A percentile compares a stretch with the other conserved stretches of the same genome.
Conservation (phyloP, 2,888 invertebrate genomes). For the Lepetodrilus schrolli region DNA sequence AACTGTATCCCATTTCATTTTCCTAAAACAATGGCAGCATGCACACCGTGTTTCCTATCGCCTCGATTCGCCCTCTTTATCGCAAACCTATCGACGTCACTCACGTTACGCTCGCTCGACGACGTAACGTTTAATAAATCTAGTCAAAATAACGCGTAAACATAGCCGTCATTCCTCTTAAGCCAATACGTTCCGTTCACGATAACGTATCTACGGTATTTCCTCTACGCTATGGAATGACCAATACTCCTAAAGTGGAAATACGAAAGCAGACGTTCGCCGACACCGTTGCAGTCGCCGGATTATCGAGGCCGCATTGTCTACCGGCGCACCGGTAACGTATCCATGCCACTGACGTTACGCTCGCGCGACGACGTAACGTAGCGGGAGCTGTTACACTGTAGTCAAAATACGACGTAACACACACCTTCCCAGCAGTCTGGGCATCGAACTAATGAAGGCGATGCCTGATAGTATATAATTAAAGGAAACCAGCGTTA, state of each 20-base stretch:
- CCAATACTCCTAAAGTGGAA: too few species aligned
- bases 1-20: not conserved
- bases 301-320: too few species aligned
- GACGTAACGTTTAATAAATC: conserved; percentile 12
- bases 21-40: not conserved
- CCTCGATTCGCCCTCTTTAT: not conserved
- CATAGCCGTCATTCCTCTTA: too few species aligned
- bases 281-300: too few species aligned
- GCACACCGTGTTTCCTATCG: too few species aligned
- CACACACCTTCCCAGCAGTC: not conserved
- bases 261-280: too few species aligned
- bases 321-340: too few species aligned
- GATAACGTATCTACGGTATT: too few species aligned
- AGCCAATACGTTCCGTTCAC: too few species aligned
- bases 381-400: not conserved
- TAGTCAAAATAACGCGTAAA: too few species aligned
- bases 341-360: too few species aligned
- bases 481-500: conserved; percentile 1
- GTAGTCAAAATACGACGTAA: conserved; percentile 12
- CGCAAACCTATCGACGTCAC: not conserved
- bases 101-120: not conserved
- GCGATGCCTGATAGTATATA: conserved; percentile 12
- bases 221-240: too few species aligned
- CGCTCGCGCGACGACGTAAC: not conserved
- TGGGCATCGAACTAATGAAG: conserved; percentile 2